Evolutionary conservation across 2,797 vertebrate species (phyloP).

Genomic region (Merluccius polli): DNA sequence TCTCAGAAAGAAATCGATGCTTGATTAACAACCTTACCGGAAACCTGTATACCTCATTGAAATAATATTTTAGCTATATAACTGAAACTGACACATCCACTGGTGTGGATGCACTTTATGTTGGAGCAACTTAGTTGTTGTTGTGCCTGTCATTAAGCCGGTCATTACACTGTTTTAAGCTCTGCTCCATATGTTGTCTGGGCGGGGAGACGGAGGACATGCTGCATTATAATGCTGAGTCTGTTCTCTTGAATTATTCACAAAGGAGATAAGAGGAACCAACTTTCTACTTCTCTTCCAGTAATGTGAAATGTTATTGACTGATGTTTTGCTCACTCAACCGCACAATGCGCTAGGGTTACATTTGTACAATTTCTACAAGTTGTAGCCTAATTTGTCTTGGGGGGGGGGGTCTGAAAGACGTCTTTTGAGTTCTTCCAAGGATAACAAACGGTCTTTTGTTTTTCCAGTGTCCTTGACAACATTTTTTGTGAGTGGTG

Average conservation of each 20-base stretch:
- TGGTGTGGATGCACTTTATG: background rate
- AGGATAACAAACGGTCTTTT: background rate
- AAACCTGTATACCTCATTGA: background rate
- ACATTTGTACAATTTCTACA: background rate
- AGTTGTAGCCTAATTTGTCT: background rate
- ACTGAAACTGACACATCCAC: background rate
- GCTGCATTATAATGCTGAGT: background rate
- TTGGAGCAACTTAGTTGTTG: background rate
- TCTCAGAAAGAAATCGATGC: background rate
- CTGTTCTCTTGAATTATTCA: background rate
- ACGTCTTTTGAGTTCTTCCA: background rate
- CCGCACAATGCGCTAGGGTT: background rate
- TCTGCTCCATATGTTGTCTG: background rate
- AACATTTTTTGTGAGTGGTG: background rate
- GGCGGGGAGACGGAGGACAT: background rate
- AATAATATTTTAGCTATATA: background rate
- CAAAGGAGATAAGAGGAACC: background rate
- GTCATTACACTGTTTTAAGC: background rate
- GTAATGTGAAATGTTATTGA: background rate
- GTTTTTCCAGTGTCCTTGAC: background rate
- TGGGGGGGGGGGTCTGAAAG: too few species aligned
- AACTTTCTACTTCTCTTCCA: background rate
- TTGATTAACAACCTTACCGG: background rate
- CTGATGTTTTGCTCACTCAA: slow-evolving; percentile 1
- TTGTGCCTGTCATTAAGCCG: background rate